Percentiles rank a stretch among this genome's conserved stretches.
These are phyloP conservation scores for Plutomurus gul DNA, from an alignment of 1,140 invertebrate genomes.

Conservation along the genomic window DNA sequence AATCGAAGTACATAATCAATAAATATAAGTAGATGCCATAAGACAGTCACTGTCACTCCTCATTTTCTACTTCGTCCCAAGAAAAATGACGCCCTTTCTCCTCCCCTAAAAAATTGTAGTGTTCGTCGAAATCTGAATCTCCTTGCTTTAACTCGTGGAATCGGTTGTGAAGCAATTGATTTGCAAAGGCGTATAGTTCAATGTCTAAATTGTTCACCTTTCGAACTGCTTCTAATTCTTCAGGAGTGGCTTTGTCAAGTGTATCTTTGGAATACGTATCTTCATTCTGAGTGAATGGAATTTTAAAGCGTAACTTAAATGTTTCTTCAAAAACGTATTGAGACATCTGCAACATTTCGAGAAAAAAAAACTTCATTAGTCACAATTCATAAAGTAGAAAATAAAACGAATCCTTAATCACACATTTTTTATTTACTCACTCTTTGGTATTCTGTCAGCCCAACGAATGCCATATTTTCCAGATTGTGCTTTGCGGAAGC, in stretches of 20 bases:
- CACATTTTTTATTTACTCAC: too few relatives aligned
- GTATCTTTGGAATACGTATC: slow-evolving; percentile 79
- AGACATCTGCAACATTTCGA: slow-evolving; percentile 72
- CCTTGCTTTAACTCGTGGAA: slow-evolving; percentile 78
- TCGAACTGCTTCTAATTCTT: slow-evolving; percentile 75
- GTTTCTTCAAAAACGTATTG: slow-evolving; percentile 97
- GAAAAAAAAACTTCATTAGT: neutral
- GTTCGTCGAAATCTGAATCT: slow-evolving; percentile 77
- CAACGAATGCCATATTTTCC: slow-evolving; percentile 93
- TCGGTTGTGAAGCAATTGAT: slow-evolving; percentile 81
- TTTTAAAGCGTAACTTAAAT: slow-evolving; percentile 88
- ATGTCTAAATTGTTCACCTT: slow-evolving; percentile 87
- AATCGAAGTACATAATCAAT: too few relatives aligned
- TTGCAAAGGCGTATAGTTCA: slow-evolving; percentile 91
- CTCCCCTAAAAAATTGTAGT: slow-evolving; percentile 55
- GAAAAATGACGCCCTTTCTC: slow-evolving; percentile 55
- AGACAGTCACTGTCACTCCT: too few relatives aligned
- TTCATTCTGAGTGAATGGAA: slow-evolving; percentile 88
- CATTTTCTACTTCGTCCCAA: slow-evolving; percentile 56
- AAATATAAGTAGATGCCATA: too few relatives aligned
- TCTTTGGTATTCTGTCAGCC: slow-evolving; percentile 92
- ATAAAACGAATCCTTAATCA: neutral
- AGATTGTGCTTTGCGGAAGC: slow-evolving; percentile 94
- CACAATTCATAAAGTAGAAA: neutral
- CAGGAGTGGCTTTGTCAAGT: slow-evolving; percentile 70